Evolutionary conservation across 2,797 vertebrate genomes (phyloP).

Genomic region (Malurus splendens): DNA sequence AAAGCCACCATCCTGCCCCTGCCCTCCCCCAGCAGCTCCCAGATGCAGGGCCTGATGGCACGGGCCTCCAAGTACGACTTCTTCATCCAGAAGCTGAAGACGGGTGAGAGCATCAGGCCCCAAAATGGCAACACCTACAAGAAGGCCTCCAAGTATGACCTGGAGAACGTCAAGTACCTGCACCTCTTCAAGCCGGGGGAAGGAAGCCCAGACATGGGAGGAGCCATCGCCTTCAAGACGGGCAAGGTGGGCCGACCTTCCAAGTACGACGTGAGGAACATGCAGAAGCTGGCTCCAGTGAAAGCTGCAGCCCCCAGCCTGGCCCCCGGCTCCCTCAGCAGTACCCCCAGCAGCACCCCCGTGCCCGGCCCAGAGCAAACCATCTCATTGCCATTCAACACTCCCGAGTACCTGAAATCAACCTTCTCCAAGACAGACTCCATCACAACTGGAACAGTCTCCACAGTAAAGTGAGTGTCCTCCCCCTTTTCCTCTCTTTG

Average conservation of each 20-base stretch:
- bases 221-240: slow-evolving; percentile 97
- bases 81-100: slow-evolving; percentile 97
- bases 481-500: neutral
- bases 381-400: slow-evolving; percentile 85
- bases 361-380: slow-evolving; percentile 80
- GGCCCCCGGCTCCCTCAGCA: slow-evolving; percentile 79
- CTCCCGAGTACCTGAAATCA: slow-evolving; percentile 92
- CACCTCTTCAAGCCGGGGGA: slow-evolving; percentile 98
- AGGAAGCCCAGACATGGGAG: slow-evolving; percentile 95
- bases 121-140: slow-evolving; percentile 94
- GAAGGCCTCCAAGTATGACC: slow-evolving; percentile 94
- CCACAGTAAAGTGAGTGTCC: slow-evolving; percentile 93
- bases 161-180: slow-evolving; percentile 96
- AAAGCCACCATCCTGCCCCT: slow-evolving; percentile 83
- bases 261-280: slow-evolving; percentile 93
- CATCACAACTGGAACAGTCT: slow-evolving; percentile 98
- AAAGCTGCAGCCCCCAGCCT: slow-evolving; percentile 83
- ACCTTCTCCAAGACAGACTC: slow-evolving; percentile 99
- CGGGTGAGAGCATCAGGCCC: slow-evolving; percentile 88
- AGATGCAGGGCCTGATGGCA: slow-evolving; percentile 88
- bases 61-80: slow-evolving; percentile 96
- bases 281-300: slow-evolving; percentile 88
- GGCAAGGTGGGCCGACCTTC: slow-evolving; percentile 96
- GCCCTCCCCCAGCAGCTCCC: slow-evolving; percentile 79
- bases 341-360: slow-evolving; percentile 73